Evolutionary conservation across 2,888 invertebrate genomes (phyloP).

Genomic region (Timandra comae): DNA sequence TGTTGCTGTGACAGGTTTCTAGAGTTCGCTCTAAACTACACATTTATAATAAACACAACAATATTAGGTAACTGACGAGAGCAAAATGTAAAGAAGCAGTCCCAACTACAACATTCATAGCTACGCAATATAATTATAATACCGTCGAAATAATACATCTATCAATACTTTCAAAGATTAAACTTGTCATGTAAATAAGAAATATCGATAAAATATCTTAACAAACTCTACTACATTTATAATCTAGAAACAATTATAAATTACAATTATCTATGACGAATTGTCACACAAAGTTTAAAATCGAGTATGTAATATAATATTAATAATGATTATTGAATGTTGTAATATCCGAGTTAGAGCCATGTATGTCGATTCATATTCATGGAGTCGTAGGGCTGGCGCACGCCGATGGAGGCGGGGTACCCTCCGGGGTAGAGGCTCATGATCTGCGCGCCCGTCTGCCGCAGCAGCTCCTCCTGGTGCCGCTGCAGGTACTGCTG

Average conservation of each 20-base stretch:
- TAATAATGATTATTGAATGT: constrained; percentile 19
- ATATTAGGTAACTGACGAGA: constrained; percentile 6
- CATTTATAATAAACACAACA: constrained; percentile 16
- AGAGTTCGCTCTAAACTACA: constrained; percentile 6
- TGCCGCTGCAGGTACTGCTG: constrained; percentile 82
- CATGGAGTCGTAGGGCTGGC: constrained; percentile 84
- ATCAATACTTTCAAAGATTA: constrained; percentile 29
- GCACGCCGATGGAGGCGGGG: constrained; percentile 78
- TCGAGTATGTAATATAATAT: too few species aligned
- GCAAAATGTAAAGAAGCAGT: constrained; percentile 31
- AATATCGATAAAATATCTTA: constrained; percentile 40
- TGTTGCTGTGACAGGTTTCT: too few species aligned
- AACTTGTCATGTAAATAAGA: constrained; percentile 45
- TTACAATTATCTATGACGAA: constrained; percentile 56
- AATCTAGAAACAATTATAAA: constrained; percentile 60
- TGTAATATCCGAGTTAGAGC: constrained; percentile 70
- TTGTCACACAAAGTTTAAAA: too few species aligned
- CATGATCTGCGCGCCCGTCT: constrained; percentile 79
- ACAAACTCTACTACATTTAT: constrained; percentile 44
- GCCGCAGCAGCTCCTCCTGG: constrained; percentile 77
- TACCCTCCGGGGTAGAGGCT: constrained; percentile 81
- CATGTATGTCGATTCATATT: constrained; percentile 81
- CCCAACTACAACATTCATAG: constrained; percentile 33
- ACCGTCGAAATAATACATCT: constrained; percentile 20
- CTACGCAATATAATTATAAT: constrained; percentile 17